A percentile compares a stretch with the other conserved stretches of the same genome.
Conservation (phyloP, 2,113 vertebrate genomes). For the Emydocephalus ijimae region DNA sequence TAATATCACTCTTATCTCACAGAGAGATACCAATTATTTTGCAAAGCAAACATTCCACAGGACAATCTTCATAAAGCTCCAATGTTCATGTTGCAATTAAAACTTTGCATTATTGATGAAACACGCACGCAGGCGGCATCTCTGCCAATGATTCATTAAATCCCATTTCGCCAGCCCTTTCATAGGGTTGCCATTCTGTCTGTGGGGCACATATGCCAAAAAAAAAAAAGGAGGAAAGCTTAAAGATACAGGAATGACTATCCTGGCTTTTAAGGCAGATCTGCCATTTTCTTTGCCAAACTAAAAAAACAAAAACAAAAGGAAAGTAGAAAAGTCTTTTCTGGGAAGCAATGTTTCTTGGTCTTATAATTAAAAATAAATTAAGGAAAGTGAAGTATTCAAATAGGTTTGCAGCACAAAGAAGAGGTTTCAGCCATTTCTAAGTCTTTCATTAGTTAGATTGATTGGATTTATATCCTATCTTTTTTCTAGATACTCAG, state of each 20-base stretch:
- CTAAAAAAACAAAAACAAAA: background rate
- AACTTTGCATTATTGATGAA: slow-evolving; percentile 40
- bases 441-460: background rate
- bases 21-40: slow-evolving; percentile 28
- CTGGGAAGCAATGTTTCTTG: background rate
- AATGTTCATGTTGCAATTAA: slow-evolving; percentile 35
- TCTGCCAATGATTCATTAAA: slow-evolving; percentile 64
- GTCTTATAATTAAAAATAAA: background rate
- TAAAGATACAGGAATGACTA: slow-evolving; percentile 1
- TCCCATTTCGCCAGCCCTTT: slow-evolving; percentile 69
- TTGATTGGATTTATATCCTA: background rate
- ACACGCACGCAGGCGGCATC: background rate
- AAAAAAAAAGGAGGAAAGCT: background rate
- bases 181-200: background rate
- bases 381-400: background rate
- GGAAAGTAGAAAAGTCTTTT: background rate
- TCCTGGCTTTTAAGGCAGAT: background rate
- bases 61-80: slow-evolving; percentile 32
- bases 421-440: background rate
- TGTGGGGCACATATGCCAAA: background rate
- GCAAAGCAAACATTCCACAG: slow-evolving; percentile 27
- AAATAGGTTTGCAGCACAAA: background rate
- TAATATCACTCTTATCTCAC: slow-evolving; percentile 4
- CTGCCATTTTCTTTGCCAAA: background rate
- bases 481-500: background rate